Evolutionary conservation across 2,797 vertebrate genomes (phyloP).

Genomic region (Iguana delicatissima): DNA sequence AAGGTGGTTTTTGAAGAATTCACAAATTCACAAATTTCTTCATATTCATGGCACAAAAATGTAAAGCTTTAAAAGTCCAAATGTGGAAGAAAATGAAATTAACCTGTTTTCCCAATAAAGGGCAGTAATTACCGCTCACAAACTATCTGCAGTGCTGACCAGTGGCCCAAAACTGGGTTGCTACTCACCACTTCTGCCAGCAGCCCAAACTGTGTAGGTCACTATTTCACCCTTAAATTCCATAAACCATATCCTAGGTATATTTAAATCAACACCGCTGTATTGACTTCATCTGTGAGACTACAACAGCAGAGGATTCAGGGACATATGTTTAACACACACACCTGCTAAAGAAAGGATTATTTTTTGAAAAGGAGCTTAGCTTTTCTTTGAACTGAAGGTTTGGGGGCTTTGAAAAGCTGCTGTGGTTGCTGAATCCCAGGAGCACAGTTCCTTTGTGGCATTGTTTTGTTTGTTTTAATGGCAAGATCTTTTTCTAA

Average conservation of each 20-base stretch:
- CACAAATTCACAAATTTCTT: too few relatives aligned
- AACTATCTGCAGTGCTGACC: neutral
- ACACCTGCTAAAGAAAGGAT: neutral
- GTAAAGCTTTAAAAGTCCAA: too few relatives aligned
- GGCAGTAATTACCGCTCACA: too few relatives aligned
- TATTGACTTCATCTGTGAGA: conserved; percentile 28
- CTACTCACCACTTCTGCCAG: neutral
- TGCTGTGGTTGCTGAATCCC: conserved; percentile 41
- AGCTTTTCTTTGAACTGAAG: conserved; percentile 51
- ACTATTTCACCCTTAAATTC: neutral
- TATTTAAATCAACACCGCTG: conserved; percentile 31
- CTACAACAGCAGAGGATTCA: conserved; percentile 29
- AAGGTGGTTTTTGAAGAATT: too few relatives aligned
- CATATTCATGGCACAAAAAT: too few relatives aligned
- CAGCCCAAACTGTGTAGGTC: neutral
- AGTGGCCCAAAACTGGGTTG: neutral
- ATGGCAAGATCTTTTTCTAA: conserved; percentile 36
- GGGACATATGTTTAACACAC: conserved; percentile 27
- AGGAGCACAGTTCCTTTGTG: conserved; percentile 33
- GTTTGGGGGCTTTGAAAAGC: conserved; percentile 39
- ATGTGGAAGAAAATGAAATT: too few relatives aligned
- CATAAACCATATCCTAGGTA: neutral
- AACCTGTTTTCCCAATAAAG: too few relatives aligned
- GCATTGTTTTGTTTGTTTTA: conserved; percentile 29
- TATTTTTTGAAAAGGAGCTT: neutral